Evolutionary conservation across 1,140 invertebrate genomes (phyloP), one percentile per base, ranked within the genome.

Genomic region (Saccostrea cuccullata): DNA sequence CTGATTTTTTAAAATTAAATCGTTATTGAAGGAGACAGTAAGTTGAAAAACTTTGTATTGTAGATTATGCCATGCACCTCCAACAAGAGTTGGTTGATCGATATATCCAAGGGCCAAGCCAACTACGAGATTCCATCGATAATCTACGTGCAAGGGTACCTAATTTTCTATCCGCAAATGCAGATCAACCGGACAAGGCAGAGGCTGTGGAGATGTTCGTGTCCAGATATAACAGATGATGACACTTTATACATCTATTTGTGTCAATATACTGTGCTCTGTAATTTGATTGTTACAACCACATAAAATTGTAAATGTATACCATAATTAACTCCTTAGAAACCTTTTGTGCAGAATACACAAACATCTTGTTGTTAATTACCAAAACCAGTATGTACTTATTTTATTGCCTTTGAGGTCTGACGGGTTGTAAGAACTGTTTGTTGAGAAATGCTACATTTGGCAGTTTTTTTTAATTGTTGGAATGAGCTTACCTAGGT

Each of bases 41-140:
- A n/a, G 17, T 15, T 17, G n/a, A 64, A 64, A 64, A 64, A 17
- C n/a, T 23, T 9, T 64, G 60, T 64, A 64, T 64, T 64, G 13
- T 15, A 17, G 60, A 64, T 64, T 64, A 64, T 64, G 60, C 60
- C 60, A 64, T 64, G 60, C 60, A 64, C 15, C 60, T 64, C 60
- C 60, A 64, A 64, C 60, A 64, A 64, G 60, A 64, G 15, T 64
- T 64, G 60, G 15, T 64, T 15, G 47, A 47, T 47, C 5, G 47
- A 47, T 47, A 64, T 64, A 23, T 36, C 30, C 64, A 70, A 70
- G 64, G 13, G 13, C n/a, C 64, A n/a, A 70, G 64, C n/a, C 64
- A 70, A 70, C 64, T 70, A 70, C 64, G n/a, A 70, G 64, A 70
- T 70, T 70, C 17, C 8, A 23, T 70, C n/a, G 64, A 70, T n/a